Evolutionary conservation across 2,113 vertebrate species (phyloP), one percentile per base, ranked within the genome.

Genomic region (Tyrannus savana): DNA sequence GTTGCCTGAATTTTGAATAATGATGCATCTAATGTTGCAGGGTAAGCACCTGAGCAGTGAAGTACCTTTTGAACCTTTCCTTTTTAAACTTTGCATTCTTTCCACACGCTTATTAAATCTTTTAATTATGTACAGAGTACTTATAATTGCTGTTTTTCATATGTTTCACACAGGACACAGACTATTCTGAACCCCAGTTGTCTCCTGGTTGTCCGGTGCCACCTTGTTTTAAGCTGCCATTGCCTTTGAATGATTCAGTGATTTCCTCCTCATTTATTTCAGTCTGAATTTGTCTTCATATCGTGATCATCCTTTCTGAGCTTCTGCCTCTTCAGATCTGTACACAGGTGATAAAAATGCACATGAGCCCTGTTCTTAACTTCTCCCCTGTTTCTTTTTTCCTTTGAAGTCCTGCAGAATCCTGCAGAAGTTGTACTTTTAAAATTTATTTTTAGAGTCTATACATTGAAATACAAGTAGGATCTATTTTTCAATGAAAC

Each of bases 121-220:
- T 73, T 37, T 25, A 12, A 7, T 63, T 19, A 52, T 28, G 37
- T 42, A 21, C 60, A 27, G 6, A 28, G 39, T 42, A 71, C 39
- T 80, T 56, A n/a, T 3, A 78, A 5, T 37, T 77, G 55, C 28
- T 64, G 0, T 24, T 41, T 93, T 75, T 92, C 33, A 5, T 76
- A 1, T 67, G 16, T 84, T 88, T 83, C 44, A 41, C 67, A 42
- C 39, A 74, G 79, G 85, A 25, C 58, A 59, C 0, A 9, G 80
- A 31, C 14, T 18, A 35, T 71, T 55, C 68, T 18, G 50, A 83
- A 42, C 1, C 2, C 0, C 0, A 23, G 37, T 11, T 69, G 39
- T 46, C 33, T 88, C 9, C 68, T 82, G 58, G 35, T 47, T 60
- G 13, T 39, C 24, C 0, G 7, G 39, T 80, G 52, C 35, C 3